Percentiles rank a stretch among this genome's conserved stretches.
Evolutionary conservation across 30 jellyfish, hydroid and myxozoan species (phyloP).

Genomic region (Turritopsis dohrnii): DNA sequence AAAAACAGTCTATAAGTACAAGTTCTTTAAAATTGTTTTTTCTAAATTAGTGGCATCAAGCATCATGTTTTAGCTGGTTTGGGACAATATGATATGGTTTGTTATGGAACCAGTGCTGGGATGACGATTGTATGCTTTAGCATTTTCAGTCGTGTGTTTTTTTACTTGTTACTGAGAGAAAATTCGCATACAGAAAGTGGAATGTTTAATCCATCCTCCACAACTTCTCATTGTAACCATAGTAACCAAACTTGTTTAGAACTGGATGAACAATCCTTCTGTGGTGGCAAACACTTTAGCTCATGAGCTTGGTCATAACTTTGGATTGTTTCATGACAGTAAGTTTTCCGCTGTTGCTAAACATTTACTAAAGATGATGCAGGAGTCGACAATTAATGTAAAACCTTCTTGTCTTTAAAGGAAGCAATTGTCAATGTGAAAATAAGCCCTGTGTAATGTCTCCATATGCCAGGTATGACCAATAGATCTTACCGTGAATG

Average conservation of each 20-base stretch:
- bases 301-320: slow-evolving; percentile 2
- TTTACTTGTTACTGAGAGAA: background rate
- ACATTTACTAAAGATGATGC: background rate
- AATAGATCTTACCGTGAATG: background rate
- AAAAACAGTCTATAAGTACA: too few species aligned
- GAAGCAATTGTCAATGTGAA: background rate
- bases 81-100: background rate
- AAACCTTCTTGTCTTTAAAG: background rate
- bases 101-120: background rate
- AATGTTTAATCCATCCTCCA: too few species aligned
- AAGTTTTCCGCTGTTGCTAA: background rate
- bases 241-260: background rate
- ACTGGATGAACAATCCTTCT: background rate
- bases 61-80: background rate
- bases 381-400: background rate
- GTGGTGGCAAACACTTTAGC: background rate
- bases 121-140: background rate
- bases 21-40: background rate
- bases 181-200: too few species aligned
- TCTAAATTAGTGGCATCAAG: background rate
- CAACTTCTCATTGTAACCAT: background rate
- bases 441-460: background rate
- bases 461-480: background rate
- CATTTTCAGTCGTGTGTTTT: background rate
- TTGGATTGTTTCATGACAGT: slow-evolving; percentile 9